Evolutionary conservation across 2,113 vertebrate species (phyloP).

Genomic region (Callipepla californica): DNA sequence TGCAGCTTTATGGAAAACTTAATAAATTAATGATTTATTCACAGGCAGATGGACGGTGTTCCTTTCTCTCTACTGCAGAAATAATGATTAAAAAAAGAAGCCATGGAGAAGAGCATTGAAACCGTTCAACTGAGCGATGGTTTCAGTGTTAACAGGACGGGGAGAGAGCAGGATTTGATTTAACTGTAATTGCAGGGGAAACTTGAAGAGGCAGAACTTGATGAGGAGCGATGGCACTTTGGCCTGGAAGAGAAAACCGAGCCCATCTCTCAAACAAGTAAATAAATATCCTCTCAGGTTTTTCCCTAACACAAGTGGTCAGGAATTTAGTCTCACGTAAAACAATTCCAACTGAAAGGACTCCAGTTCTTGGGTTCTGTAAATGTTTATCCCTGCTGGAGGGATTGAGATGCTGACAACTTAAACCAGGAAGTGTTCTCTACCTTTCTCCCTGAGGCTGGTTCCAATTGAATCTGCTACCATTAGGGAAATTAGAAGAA

Average conservation of each 20-base stretch:
- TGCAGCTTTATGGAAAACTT: background rate
- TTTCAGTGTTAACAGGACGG: background rate
- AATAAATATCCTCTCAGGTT: constrained; percentile 17
- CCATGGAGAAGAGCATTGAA: background rate
- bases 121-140: background rate
- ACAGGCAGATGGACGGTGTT: background rate
- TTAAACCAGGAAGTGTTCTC: background rate
- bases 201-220: background rate
- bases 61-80: background rate
- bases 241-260: constrained; percentile 50
- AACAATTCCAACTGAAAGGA: background rate
- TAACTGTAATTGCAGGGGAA: background rate
- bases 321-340: background rate
- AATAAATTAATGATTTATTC: background rate
- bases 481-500: background rate
- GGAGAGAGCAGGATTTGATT: background rate
- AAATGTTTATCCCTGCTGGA: background rate
- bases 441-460: background rate
- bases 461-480: constrained; percentile 1
- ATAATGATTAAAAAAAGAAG: background rate
- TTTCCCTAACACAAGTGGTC: background rate
- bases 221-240: background rate
- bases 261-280: constrained; percentile 35
- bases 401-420: constrained; percentile 2
- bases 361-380: background rate